These are phyloP conservation scores for Pterois miles DNA, from an alignment of 2,797 vertebrate genomes.

Conservation along the genomic window DNA sequence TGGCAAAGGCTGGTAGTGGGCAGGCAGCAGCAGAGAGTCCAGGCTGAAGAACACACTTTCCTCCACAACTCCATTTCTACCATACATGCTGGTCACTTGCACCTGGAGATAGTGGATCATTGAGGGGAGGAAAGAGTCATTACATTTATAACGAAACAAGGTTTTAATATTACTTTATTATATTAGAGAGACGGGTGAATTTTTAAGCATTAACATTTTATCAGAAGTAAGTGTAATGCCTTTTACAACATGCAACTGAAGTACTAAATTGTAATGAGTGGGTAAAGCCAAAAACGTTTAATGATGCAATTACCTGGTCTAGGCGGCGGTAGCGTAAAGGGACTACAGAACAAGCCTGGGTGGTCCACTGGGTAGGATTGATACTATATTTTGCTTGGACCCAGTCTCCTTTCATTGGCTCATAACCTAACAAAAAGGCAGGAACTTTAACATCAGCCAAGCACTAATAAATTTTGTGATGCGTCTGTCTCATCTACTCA, in stretches of 20 bases:
- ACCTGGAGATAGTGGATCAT: slow-evolving; percentile 76
- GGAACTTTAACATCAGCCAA: slow-evolving; percentile 7
- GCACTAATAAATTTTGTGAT: background rate
- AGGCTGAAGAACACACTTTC: slow-evolving; percentile 91
- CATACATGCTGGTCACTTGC: slow-evolving; percentile 85
- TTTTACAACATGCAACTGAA: background rate
- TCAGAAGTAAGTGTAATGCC: background rate
- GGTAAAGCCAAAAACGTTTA: background rate
- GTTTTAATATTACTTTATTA: background rate
- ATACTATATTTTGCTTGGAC: slow-evolving; percentile 92
- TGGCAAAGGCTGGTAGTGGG: slow-evolving; percentile 82
- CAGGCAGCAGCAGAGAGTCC: slow-evolving; percentile 88
- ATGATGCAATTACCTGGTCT: slow-evolving; percentile 82
- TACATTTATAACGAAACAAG: background rate
- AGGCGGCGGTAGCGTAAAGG: slow-evolving; percentile 91
- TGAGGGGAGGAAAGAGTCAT: background rate
- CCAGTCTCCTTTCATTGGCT: slow-evolving; percentile 93
- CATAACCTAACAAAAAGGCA: slow-evolving; percentile 82
- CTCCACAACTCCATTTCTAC: slow-evolving; percentile 87
- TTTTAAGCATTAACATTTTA: background rate
- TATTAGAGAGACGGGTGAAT: background rate
- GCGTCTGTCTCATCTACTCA: background rate
- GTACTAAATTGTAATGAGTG: background rate
- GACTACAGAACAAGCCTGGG: slow-evolving; percentile 86
- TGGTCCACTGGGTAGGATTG: slow-evolving; percentile 85